Conservation (phyloP, 2,113 vertebrate genomes). For the Motacilla tschutschensis region DNA sequence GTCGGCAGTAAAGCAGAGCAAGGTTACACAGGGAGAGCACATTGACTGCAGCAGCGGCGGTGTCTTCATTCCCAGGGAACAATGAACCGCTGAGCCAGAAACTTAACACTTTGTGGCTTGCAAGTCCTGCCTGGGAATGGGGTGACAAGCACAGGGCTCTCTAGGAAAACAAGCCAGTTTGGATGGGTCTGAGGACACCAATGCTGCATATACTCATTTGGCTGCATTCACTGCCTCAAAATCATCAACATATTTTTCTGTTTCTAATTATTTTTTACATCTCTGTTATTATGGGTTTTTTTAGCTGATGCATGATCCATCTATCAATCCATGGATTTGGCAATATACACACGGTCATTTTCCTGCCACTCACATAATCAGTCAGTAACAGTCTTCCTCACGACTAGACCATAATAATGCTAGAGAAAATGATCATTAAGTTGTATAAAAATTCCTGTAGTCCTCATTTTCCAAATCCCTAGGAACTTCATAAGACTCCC, state of each 20-base stretch:
- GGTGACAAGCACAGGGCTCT: neutral
- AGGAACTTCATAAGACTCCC: neutral
- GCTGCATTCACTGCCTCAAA: neutral
- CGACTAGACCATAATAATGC: neutral
- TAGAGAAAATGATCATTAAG: neutral
- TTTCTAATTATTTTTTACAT: neutral
- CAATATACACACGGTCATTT: neutral
- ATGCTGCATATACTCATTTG: neutral
- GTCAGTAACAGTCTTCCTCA: neutral
- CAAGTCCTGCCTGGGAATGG: neutral
- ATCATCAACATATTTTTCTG: fast-evolving
- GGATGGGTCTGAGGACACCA: neutral
- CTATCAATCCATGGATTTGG: neutral
- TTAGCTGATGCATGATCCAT: neutral
- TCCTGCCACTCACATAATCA: neutral
- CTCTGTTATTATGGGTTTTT: neutral
- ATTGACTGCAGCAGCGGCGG: slow-evolving; percentile 27
- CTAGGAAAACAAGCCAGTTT: neutral
- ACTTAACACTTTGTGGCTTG: slow-evolving; percentile 36
- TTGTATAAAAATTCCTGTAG: neutral
- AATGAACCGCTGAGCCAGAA: slow-evolving; percentile 25
- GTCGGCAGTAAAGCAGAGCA: slow-evolving; percentile 16
- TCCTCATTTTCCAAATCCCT: neutral
- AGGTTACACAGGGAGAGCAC: slow-evolving; percentile 33
- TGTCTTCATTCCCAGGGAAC: slow-evolving; percentile 29